Conservation (phyloP, 37 sponge, comb jelly and placozoan species). For the Bolinopsis microptera region DNA sequence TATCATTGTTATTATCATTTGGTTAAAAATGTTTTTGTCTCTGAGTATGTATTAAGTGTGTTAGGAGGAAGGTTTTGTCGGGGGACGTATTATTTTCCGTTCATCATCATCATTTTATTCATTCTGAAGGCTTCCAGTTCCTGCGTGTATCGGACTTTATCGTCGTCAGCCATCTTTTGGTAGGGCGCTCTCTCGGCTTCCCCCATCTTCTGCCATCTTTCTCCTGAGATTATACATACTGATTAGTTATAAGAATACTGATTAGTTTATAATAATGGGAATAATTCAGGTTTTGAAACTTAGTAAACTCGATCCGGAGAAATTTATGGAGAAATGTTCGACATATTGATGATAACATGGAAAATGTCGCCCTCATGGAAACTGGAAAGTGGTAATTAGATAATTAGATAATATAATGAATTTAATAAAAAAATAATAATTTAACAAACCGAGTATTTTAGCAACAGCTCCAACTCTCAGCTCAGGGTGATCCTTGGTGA, state of each 20-base stretch:
- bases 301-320: too few relatives aligned
- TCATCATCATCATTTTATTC: slow-evolving; percentile 8
- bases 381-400: too few relatives aligned
- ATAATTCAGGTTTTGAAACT: too few relatives aligned
- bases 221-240: too few relatives aligned
- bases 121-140: slow-evolving; percentile 40
- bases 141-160: slow-evolving; percentile 12
- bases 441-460: slow-evolving; percentile 26
- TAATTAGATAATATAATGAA: too few relatives aligned
- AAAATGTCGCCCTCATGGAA: too few relatives aligned
- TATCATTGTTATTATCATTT: slow-evolving; percentile 38
- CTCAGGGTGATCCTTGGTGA: neutral
- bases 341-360: too few relatives aligned
- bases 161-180: slow-evolving; percentile 50
- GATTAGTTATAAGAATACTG: too few relatives aligned
- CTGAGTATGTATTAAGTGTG: neutral
- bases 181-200: neutral
- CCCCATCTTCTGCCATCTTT: slow-evolving; percentile 7
- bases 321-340: too few relatives aligned
- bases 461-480: slow-evolving; percentile 39
- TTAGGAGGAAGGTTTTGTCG: neutral
- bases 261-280: too few relatives aligned
- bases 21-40: slow-evolving; percentile 28
- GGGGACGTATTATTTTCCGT: neutral
- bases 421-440: too few relatives aligned